These are phyloP conservation scores for Acipenser ruthenus DNA, from an alignment of 2,797 vertebrate species.

Conservation along the genomic window DNA sequence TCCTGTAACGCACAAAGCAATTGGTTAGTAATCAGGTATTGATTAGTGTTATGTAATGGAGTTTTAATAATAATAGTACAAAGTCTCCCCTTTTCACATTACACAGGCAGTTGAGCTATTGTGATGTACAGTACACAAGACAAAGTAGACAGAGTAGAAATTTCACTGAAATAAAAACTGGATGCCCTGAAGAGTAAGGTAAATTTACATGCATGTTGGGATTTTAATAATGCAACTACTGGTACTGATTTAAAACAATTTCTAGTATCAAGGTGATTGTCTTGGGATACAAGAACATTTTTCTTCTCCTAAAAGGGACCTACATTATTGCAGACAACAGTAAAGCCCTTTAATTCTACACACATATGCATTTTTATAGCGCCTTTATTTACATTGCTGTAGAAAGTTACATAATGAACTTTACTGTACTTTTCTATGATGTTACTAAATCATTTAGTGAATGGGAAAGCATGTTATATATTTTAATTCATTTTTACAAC, in stretches of 20 bases:
- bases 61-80: slow-evolving; percentile 5
- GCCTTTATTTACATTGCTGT: slow-evolving; percentile 1
- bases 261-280: background rate
- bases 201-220: slow-evolving; percentile 8
- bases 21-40: no score
- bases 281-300: background rate
- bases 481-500: background rate
- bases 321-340: slow-evolving; percentile 9
- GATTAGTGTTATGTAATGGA: slow-evolving; percentile 3
- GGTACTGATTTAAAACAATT: background rate
- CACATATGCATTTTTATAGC: background rate
- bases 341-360: background rate
- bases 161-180: background rate
- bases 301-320: slow-evolving; percentile 1
- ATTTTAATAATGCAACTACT: background rate
- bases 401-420: background rate
- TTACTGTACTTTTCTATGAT: slow-evolving; percentile 6
- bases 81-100: slow-evolving; percentile 9
- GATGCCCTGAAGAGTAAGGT: background rate
- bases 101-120: slow-evolving; percentile 4
- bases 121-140: background rate
- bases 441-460: background rate
- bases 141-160: background rate
- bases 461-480: slow-evolving; percentile 5
- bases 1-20: background rate